A percentile compares a stretch with the other conserved stretches of the same genome.
phyloP scores from a whole-genome alignment of 2,797 vertebrate species.

The Rhynchotus rufescens region DNA sequence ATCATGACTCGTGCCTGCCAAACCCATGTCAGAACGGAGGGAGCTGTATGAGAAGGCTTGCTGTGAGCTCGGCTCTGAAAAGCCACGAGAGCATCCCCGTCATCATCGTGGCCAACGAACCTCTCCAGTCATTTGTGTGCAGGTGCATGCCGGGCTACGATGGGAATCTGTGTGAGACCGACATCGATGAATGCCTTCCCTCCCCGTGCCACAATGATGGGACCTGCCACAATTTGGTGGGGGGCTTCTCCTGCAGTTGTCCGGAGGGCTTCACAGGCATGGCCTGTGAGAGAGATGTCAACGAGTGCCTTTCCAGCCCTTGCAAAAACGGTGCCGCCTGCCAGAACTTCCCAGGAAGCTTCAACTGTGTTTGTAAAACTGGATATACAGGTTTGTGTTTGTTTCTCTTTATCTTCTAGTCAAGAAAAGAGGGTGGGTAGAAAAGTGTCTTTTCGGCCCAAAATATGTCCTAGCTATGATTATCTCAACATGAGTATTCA shows the following conservation, averaged over 20 bases:
- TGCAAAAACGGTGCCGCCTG: constrained; percentile 90
- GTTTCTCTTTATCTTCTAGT: background rate
- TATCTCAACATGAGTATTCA: background rate
- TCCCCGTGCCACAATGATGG: constrained; percentile 92
- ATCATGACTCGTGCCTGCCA: constrained; percentile 91
- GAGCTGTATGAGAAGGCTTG: constrained; percentile 90
- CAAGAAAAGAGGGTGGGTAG: background rate
- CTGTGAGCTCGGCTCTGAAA: constrained; percentile 83
- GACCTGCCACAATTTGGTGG: constrained; percentile 94
- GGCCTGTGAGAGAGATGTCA: constrained; percentile 96
- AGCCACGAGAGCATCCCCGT: constrained; percentile 91
- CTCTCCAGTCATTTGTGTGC: constrained; percentile 91
- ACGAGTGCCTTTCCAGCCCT: constrained; percentile 94
- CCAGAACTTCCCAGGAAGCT: constrained; percentile 94
- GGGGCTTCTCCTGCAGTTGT: constrained; percentile 96
- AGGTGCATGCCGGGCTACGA: constrained; percentile 92
- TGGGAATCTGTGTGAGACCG: constrained; percentile 89
- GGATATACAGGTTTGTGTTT: constrained; percentile 91
- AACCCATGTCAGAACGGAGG: constrained; percentile 95
- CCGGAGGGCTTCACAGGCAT: constrained; percentile 94
- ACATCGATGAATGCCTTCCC: constrained; percentile 94
- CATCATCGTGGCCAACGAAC: constrained; percentile 90
- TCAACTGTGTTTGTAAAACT: constrained; percentile 94
- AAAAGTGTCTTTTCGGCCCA: background rate
- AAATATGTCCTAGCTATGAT: background rate